Evolutionary conservation across 2,888 invertebrate genomes (phyloP).

Genomic region (Pterobdella sp.): DNA sequence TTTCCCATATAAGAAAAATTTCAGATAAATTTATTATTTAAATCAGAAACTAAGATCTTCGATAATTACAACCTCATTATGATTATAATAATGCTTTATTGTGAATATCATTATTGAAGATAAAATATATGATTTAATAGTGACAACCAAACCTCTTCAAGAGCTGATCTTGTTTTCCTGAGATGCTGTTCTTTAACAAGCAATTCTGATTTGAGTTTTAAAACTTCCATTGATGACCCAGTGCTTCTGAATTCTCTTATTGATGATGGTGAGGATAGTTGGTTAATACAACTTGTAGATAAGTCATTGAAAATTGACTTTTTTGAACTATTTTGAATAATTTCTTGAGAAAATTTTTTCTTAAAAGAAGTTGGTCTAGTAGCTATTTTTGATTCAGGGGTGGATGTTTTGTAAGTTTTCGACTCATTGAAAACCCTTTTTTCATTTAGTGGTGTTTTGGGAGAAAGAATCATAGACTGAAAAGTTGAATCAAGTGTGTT

Average conservation of each 20-base stretch:
- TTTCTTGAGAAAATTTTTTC: background rate
- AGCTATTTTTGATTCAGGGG: background rate
- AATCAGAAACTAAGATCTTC: no score
- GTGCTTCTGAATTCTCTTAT: background rate
- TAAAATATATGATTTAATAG: no score
- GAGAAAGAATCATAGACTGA: background rate
- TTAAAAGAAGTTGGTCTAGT: constrained; percentile 24
- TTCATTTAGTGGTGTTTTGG: no score
- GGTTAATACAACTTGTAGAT: background rate
- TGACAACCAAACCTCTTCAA: constrained; percentile 24
- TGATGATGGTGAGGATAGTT: background rate
- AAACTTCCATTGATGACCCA: constrained; percentile 2
- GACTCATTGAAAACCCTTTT: no score
- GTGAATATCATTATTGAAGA: no score
- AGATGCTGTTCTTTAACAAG: constrained; percentile 29
- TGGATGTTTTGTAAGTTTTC: background rate
- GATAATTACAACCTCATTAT: no score
- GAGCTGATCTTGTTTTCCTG: constrained; percentile 22
- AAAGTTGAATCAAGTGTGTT: background rate
- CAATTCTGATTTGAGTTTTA: constrained; percentile 24
- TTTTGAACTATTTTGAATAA: background rate
- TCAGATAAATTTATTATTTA: no score
- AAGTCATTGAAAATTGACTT: background rate
- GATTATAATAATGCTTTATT: no score
- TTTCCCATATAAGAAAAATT: no score